Base-by-base conservation (phyloP, 2,888 invertebrate species). In the Athalia rosae region DNA sequence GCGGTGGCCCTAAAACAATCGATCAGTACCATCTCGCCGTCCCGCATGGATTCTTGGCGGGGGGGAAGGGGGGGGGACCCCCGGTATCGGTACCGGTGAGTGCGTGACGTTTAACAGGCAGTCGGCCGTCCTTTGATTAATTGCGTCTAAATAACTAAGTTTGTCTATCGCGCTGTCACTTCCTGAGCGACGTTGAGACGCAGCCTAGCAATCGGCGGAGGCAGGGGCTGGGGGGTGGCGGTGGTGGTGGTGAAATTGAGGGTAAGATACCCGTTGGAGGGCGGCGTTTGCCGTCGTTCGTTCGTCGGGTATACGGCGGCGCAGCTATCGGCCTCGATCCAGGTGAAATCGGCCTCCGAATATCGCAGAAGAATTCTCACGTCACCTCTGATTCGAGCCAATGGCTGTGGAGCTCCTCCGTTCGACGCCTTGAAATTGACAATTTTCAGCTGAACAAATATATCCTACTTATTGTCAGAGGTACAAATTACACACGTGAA, bases 1-100 rank as follows among this genome's bases (percentile, higher is more conserved):
- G 86, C 87, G 86, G 87, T 86, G 86, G 86, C 85, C 85, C 87
- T 84, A 83, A 87, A 88, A 89, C 88, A 88, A 89, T 89, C 88
- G 86, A 89, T 88, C 87, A 87, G 83, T 82, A 76, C 81, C n/a
- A n/a, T n/a, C 79, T 80, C 82, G 77, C 81, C 81, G 81, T 83
- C 82, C 86, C 85, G 85, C 83, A 85, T 84, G 83, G 82, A 81
- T 53, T 66, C 81, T 78, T 79, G 76, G 78, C 77, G 81, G 80
- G n/a, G n/a, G n/a, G n/a, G n/a, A n/a, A n/a, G n/a, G n/a, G n/a
- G n/a, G n/a, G n/a, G n/a, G n/a, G n/a, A n/a, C n/a, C 80, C 80
- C 28, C 81, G 80, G 80, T 82, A 78, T 79, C 76, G 80, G 76
- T 59, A 77, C 76, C 79, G 79, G 61, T 76, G 66, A 79, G 63